These are phyloP conservation scores for Sylvilagus bachmani DNA, from an alignment of 2,113 vertebrate species.

Conservation along the genomic window DNA sequence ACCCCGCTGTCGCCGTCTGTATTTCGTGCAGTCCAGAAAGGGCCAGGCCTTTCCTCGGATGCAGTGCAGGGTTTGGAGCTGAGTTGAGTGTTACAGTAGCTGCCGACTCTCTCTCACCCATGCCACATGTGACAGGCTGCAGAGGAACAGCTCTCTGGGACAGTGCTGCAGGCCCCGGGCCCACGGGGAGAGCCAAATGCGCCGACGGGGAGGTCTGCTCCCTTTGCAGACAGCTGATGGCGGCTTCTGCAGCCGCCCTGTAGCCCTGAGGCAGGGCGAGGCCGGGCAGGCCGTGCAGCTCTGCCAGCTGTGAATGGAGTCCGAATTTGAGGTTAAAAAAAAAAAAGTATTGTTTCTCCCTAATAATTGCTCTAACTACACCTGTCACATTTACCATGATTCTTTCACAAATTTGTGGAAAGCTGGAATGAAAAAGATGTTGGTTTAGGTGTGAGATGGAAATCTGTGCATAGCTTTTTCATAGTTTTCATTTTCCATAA, in stretches of 20 bases:
- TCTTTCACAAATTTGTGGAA: too few species aligned
- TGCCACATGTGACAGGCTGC: background rate
- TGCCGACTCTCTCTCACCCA: background rate
- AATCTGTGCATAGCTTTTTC: too few species aligned
- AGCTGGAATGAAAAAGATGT: too few species aligned
- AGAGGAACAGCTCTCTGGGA: conserved; percentile 6
- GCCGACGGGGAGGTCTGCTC: too few species aligned
- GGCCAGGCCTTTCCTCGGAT: background rate
- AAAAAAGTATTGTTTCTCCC: background rate
- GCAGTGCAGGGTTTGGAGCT: background rate
- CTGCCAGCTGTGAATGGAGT: fast-evolving
- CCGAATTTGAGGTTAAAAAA: background rate
- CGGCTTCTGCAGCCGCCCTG: background rate
- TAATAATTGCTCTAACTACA: background rate
- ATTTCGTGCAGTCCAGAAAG: background rate
- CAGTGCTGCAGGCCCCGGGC: background rate
- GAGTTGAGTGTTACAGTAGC: background rate
- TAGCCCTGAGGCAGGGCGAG: background rate
- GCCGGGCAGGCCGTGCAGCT: too few species aligned
- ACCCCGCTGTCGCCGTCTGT: background rate
- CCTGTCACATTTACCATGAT: background rate
- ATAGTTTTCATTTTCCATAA: too few species aligned
- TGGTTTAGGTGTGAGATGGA: too few species aligned
- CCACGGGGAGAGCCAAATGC: background rate
- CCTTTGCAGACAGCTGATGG: background rate